Percentiles rank a stretch among this genome's conserved stretches.
These are phyloP conservation scores for Simalia tracyae DNA, from an alignment of 2,797 vertebrate species.

Conservation along the genomic window DNA sequence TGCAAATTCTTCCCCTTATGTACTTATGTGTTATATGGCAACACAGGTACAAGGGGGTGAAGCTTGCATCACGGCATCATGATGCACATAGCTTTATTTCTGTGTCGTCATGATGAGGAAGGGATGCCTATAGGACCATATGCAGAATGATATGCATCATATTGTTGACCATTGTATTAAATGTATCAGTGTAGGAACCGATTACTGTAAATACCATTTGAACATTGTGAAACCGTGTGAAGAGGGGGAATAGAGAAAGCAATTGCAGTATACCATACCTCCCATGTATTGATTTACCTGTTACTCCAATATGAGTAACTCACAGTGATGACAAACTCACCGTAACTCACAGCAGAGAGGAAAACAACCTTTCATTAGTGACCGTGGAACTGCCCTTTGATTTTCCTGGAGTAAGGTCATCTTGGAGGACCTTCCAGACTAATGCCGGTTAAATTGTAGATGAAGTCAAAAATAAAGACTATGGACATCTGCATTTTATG, in stretches of 20 bases:
- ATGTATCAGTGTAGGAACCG: not conserved
- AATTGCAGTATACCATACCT: not conserved
- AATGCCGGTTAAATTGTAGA: not conserved
- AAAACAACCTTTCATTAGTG: not conserved
- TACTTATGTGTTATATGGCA: not conserved
- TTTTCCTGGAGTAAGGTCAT: not conserved
- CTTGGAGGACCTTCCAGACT: not conserved
- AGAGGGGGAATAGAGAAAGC: not conserved
- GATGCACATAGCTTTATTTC: not conserved
- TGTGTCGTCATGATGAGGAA: not conserved
- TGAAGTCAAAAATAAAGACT: not conserved
- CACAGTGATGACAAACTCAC: not conserved
- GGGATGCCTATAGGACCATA: not conserved
- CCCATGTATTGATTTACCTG: not conserved
- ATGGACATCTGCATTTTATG: not conserved
- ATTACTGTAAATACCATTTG: not conserved
- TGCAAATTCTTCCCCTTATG: not conserved
- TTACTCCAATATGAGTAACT: not conserved
- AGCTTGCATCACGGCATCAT: not conserved
- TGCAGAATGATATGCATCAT: not conserved
- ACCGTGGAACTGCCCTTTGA: not conserved
- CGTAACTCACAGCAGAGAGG: not conserved
- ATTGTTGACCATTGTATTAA: not conserved
- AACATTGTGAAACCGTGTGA: not conserved
- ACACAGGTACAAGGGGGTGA: not conserved